A percentile compares a stretch with the other conserved stretches of the same genome.
phyloP scores from a whole-genome alignment of 2,888 invertebrate species.

The Drosophila phalerata region DNA sequence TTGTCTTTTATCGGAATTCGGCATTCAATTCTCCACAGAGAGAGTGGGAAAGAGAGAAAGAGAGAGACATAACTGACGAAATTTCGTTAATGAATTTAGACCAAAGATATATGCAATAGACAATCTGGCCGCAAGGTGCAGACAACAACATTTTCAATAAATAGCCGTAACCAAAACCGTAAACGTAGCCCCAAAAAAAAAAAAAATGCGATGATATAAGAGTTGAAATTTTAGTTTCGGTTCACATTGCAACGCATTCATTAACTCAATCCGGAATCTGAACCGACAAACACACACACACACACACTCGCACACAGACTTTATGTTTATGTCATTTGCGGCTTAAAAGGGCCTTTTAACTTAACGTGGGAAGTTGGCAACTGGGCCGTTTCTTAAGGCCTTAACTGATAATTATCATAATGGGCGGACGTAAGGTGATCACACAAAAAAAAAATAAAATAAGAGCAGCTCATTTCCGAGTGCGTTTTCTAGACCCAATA shows the following conservation, averaged over 20 bases:
- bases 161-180: slow-evolving; percentile 22
- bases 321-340: slow-evolving; percentile 47
- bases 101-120: slow-evolving; percentile 53
- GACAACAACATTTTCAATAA: slow-evolving; percentile 18
- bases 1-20: slow-evolving; percentile 43
- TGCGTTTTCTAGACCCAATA: neutral
- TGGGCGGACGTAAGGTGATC: slow-evolving; percentile 41
- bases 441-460: neutral
- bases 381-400: slow-evolving; percentile 18
- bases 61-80: slow-evolving; percentile 68
- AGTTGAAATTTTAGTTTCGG: slow-evolving; percentile 1
- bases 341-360: slow-evolving; percentile 32
- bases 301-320: slow-evolving; percentile 30
- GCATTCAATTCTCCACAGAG: slow-evolving; percentile 51
- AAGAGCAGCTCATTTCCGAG: slow-evolving; percentile 37
- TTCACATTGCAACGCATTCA: slow-evolving; percentile 53
- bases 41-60: neutral
- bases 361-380: slow-evolving; percentile 45
- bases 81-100: slow-evolving; percentile 82
- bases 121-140: slow-evolving; percentile 26
- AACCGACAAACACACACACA: neutral
- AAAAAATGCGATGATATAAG: slow-evolving; percentile 62
- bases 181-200: neutral
- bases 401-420: slow-evolving; percentile 36
- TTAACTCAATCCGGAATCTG: slow-evolving; percentile 62